Base-by-base conservation (phyloP, 2,113 vertebrate species). In the Notothenia coriiceps region DNA sequence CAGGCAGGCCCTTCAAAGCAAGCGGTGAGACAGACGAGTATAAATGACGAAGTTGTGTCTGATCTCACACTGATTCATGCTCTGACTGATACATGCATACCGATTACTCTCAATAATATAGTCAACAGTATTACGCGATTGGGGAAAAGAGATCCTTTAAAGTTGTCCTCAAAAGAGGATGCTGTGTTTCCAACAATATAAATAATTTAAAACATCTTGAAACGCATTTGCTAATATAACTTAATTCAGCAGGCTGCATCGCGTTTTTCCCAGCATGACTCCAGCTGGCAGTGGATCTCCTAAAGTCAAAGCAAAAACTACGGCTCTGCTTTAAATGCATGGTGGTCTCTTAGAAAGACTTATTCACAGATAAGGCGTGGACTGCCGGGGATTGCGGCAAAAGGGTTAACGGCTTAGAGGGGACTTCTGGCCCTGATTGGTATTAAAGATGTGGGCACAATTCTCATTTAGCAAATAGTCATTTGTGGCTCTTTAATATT, bases 1-100 rank as follows among this genome's bases (percentile, higher is more conserved):
- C 76, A 82, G 79, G 79, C 75, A 71, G 77, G 66, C 84, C 84
- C 91, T 93, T 92, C 88, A 91, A 93, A 90, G 86, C 77, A 73
- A 86, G 79, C 90, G 50, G 87, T 91, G 83, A 82, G 85, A 91
- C 33, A 55, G 80, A 74, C 44, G 69, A 79, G 86, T 74, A 50
- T 67, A 85, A 82, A 86, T 92, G 89, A 92, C 72, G 84, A 92
- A 85, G 87, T 50, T 57, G 64, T 65, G 75, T 92, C 85, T 90
- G 90, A 91, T 92, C 90, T 88, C 84, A 67, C 85, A 72, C 79
- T 75, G 82, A 76, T 86, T 86, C 77, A 74, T 55, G 71, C 64
- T 87, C 86, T 77, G 69, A 74, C 66, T 77, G 83, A 81, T 33
- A 69, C 59, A 66, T 52, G n/a, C 74, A 66, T 55, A 63, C 77